Evolutionary conservation across 2,888 invertebrate genomes (phyloP), one percentile per base, ranked within the genome.

Genomic region (Mactromeris polynyma): DNA sequence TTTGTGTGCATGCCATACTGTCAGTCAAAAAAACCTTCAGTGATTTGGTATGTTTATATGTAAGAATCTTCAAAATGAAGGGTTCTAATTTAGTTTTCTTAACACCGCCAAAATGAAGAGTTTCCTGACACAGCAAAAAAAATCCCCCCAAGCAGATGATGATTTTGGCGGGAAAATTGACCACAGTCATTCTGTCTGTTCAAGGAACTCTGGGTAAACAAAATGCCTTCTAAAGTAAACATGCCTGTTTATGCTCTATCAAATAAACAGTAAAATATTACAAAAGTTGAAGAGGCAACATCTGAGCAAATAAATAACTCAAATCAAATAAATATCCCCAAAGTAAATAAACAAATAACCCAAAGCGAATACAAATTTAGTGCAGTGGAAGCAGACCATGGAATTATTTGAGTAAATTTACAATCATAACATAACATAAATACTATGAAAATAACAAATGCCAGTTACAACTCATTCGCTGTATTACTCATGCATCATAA

Each of bases 171-270:
- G 86, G 69, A 86, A 86, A 51, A 77, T 81, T 69, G 19, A 36
- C 79, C 86, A 81, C 40, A 42, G 31, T 58, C 31, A n/a, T 36
- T 33, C 33, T 84, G 40, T 81, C 58, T 40, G 58, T 19, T 38
- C 38, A 69, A 42, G 77, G 86, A 69, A 81, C 81, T 81, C 36
- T 86, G 86, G 81, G 86, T 86, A 86, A 86, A 86, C 86, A 86
- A 69, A 73, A 31, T 73, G 54, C 77, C 86, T 42, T 81, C 86
- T 86, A 77, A 19, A 33, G 36, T 81, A 80, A 86, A 86, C 86
- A 86, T 9, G 19, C 42, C 14, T 81, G 51, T 81, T 86, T 86
- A 81, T 86, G 81, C 86, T 33, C 73, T 77, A 86, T 81, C 73
- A 86, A 86, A 38, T 33, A 77, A 38, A 26, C 42, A 73, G 73